phyloP scores from a whole-genome alignment of 2,888 invertebrate species.

The Pomacea canaliculata region DNA sequence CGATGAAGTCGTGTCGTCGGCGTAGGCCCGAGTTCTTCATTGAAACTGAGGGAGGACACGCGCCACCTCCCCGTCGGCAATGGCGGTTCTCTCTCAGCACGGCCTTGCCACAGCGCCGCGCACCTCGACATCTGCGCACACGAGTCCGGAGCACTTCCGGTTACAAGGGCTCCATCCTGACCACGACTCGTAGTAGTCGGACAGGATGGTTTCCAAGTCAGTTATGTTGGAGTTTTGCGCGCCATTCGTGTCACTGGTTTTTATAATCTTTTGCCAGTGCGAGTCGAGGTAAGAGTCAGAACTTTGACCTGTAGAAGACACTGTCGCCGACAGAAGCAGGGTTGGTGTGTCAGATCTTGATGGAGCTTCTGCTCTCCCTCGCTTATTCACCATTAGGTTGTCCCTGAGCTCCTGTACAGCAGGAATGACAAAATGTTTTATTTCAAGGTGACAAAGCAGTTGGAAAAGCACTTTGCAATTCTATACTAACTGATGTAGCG shows the following conservation, averaged over 20 bases:
- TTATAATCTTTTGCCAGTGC: too few species aligned
- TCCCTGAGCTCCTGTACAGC: too few species aligned
- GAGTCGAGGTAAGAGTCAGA: too few species aligned
- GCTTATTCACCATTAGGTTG: too few species aligned
- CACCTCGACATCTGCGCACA: constrained; percentile 53
- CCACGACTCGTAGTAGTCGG: constrained; percentile 62
- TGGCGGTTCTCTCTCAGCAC: constrained; percentile 62
- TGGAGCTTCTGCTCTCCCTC: too few species aligned
- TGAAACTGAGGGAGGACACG: constrained; percentile 29
- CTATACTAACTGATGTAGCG: too few species aligned
- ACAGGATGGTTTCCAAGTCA: constrained; percentile 36
- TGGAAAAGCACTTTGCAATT: too few species aligned
- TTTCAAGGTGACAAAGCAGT: too few species aligned
- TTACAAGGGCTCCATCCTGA: constrained; percentile 61
- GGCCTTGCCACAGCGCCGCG: constrained; percentile 56
- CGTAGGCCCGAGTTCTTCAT: constrained; percentile 36
- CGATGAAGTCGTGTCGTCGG: constrained; percentile 49
- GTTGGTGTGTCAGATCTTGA: too few species aligned
- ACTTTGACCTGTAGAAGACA: background rate
- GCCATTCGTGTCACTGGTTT: background rate
- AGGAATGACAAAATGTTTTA: too few species aligned
- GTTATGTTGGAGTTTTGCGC: background rate
- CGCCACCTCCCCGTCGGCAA: constrained; percentile 43
- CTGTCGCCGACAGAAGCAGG: too few species aligned
- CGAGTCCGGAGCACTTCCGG: constrained; percentile 64